Percentiles rank a stretch among this genome's conserved stretches.
phyloP scores from a whole-genome alignment of 1,140 invertebrate genomes.

The Trichogramma pretiosum region DNA sequence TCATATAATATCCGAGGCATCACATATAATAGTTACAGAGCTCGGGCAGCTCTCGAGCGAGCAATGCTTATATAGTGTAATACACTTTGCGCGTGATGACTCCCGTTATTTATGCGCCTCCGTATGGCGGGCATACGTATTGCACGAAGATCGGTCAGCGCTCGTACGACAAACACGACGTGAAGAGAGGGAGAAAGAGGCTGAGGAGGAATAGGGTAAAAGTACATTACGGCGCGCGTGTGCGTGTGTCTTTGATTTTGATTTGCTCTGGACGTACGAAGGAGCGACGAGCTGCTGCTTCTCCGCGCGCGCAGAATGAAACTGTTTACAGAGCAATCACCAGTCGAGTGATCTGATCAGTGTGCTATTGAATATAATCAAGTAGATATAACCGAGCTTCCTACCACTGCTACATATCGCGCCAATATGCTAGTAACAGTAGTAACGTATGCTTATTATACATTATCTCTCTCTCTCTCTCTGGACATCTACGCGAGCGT shows the following conservation, averaged over 20 bases:
- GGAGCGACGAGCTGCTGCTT: no score
- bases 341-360: slow-evolving; percentile 8
- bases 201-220: slow-evolving; percentile 3
- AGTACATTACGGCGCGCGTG: not conserved
- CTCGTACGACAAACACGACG: slow-evolving; percentile 2
- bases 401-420: no score
- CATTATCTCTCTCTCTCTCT: no score
- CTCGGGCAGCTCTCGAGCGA: not conserved
- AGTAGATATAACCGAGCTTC: no score
- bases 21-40: no score
- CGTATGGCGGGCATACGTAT: no score
- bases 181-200: not conserved
- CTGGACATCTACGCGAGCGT: no score
- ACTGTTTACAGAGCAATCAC: slow-evolving; percentile 15
- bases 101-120: no score
- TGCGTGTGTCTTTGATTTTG: not conserved
- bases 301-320: slow-evolving; percentile 2
- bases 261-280: not conserved
- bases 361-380: not conserved
- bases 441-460: no score
- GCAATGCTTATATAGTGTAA: slow-evolving; percentile 2
- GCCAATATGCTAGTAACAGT: no score
- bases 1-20: no score
- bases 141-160: slow-evolving; percentile 16
- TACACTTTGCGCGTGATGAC: slow-evolving; percentile 1